Conservation (phyloP, 2,888 invertebrate genomes). For the Cantharis rufa region DNA sequence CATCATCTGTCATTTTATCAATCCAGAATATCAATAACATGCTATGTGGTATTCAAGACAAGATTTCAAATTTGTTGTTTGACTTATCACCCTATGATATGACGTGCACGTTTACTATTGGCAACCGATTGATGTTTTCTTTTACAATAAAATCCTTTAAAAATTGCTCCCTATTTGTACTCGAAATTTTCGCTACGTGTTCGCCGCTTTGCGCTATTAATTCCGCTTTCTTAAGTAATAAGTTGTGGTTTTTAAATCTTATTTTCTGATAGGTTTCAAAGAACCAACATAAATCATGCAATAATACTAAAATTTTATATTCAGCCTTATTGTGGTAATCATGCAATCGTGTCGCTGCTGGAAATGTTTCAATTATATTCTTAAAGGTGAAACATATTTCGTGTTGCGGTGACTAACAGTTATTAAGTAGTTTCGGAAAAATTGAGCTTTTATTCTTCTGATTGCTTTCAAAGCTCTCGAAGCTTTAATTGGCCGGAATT, state of each 20-base stretch:
- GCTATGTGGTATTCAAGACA: not conserved
- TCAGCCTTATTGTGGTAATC: not conserved
- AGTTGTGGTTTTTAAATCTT: not conserved
- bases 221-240: not conserved
- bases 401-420: not conserved
- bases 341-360: not conserved
- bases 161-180: not conserved
- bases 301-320: not conserved
- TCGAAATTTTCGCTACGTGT: not conserved
- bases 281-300: not conserved
- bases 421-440: not conserved
- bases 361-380: not conserved
- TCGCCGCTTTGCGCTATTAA: not conserved
- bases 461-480: not conserved
- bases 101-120: constrained; percentile 10
- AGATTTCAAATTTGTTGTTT: not conserved
- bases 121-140: constrained; percentile 16
- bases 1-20: not conserved
- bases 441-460: not conserved
- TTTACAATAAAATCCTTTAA: not conserved
- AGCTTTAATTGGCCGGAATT: not conserved
- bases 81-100: constrained; percentile 3
- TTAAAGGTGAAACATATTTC: not conserved
- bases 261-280: not conserved
- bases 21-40: not conserved